Conservation (phyloP, 2,797 vertebrate genomes). For the Catostomus latipinnis region DNA sequence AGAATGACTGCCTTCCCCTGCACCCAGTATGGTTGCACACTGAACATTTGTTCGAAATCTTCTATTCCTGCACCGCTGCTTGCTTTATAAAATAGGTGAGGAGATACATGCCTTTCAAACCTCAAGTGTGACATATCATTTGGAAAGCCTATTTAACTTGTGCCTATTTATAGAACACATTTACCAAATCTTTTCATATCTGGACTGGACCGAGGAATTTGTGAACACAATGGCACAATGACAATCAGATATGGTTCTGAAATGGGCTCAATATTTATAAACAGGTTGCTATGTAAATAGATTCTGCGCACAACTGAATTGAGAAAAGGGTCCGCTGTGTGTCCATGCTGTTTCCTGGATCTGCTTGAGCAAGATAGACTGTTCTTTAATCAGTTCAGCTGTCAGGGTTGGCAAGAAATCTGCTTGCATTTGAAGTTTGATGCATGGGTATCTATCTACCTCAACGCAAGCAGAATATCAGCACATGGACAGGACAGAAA, state of each 20-base stretch:
- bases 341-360: slow-evolving; percentile 51
- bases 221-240: slow-evolving; percentile 44
- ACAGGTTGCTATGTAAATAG: slow-evolving; percentile 56
- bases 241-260: slow-evolving; percentile 45
- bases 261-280: slow-evolving; percentile 49
- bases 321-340: slow-evolving; percentile 40
- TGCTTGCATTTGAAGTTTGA: background rate
- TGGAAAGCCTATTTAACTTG: slow-evolving; percentile 1
- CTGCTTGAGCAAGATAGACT: slow-evolving; percentile 3
- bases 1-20: background rate
- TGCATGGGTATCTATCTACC: background rate
- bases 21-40: background rate
- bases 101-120: slow-evolving; percentile 17
- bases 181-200: background rate
- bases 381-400: slow-evolving; percentile 38
- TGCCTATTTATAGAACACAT: slow-evolving; percentile 29
- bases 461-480: background rate
- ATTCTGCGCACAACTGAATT: slow-evolving; percentile 44
- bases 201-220: background rate
- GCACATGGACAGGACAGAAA: background rate
- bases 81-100: background rate
- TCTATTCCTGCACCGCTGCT: background rate
- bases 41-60: background rate
- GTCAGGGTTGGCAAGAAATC: slow-evolving; percentile 24
- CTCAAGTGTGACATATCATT: slow-evolving; percentile 26